Base-by-base conservation (phyloP, 1,140 invertebrate species). In the Heliconius melpomene region DNA sequence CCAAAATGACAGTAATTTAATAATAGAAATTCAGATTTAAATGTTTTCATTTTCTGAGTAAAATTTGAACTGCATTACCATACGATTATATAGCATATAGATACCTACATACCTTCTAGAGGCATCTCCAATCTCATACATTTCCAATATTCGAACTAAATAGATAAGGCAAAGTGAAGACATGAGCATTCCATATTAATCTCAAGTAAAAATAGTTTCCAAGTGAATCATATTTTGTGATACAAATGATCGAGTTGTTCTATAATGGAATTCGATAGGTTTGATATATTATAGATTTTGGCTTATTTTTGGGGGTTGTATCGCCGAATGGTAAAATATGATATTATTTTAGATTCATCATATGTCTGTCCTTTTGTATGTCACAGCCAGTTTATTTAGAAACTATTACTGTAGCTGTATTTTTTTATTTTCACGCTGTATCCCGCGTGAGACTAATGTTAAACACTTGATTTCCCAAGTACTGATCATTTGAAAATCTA, bases 131-230 rank as follows among this genome's bases (percentile, higher is more conserved):
- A 60, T 60, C 54, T 60, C 54, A 29, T 66, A 26, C 23, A 66
- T 77, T 52, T 70, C 23, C 50, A 29, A 74, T 40, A 72, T 70
- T 74, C 79, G 79, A 81, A 77, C 79, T n/a, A 81, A 50, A 77
- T 77, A 77, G 79, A 80, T 80, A 80, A 80, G 54, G 8, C 72
- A 77, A 54, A 80, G 79, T 77, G 79, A 52, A 71, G 20, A 70
- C 38, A 80, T 80, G 75, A 26, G 79, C 79, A 77, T 80, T 80
- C 79, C 75, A 72, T 73, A 29, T 72, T 79, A 60, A 75, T 79
- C 78, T 57, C 20, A 57, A 26, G 38, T 77, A 79, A 71, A 46
- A 71, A 66, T 66, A 26, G 26, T 66, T 66, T 66, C 29, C 60
- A 66, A 66, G 23, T 66, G 60, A 66, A 26, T 66, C 60, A 66